Base-by-base conservation (phyloP, 2,113 vertebrate species). In the Boleophthalmus pectinirostris region DNA sequence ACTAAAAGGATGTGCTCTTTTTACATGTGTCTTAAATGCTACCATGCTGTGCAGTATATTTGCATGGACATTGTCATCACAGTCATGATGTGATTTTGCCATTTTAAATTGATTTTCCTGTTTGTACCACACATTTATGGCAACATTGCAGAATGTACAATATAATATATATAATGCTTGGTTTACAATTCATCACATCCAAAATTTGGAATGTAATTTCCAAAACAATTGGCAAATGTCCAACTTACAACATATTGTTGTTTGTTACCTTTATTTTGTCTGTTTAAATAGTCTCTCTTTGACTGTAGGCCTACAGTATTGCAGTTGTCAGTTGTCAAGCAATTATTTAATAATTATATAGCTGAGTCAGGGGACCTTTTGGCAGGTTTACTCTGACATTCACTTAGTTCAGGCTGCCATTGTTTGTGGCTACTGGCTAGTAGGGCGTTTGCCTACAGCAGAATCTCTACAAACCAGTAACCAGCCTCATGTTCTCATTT, bases 241-340 rank as follows among this genome's bases (percentile, higher is more conserved):
- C n/a, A 16, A 66, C 38, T 66, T 71, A 82, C 64, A 78, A 69
- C 56, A 58, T 60, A 67, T 23, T 75, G 81, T 46, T 38, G 61
- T 75, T 47, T 60, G 64, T 70, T 68, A 70, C 68, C 20, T 82
- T 79, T 73, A 43, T 75, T 78, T 69, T 60, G 49, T 58, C 12
- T 68, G 20, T 84, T 63, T 77, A 51, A 81, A 46, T 79, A 65
- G 29, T 80, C 45, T 72, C 80, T 85, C 77, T 70, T 88, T 84
- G 89, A 88, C 77, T 87, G 82, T 87, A 43, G 38, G 38, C 38
- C 38, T 43, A 43, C 69, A 73, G 83, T 72, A 84, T 84, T 79
- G 79, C 70, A 76, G 69, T 86, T 43, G 38, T 11, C 38, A 43
- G 38, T 43, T 43, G 38, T 43, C 38, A 43, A 43, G 38, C 38